Conservation (phyloP, 2,888 invertebrate genomes). For the Nomada hirtipes region DNA sequence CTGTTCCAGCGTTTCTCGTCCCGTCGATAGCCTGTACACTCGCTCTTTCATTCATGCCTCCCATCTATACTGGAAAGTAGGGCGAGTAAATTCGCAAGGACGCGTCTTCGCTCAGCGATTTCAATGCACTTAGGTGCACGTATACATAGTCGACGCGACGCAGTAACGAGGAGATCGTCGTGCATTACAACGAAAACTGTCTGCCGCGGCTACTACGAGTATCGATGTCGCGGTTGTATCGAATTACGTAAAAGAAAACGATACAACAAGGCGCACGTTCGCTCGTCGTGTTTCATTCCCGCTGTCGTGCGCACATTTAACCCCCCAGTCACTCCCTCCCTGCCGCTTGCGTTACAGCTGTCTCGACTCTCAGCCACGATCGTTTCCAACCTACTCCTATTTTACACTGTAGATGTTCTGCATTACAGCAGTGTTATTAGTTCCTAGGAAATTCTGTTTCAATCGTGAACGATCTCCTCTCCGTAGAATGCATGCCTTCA, state of each 20-base stretch:
- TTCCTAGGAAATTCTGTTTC: not conserved
- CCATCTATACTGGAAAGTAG: not conserved
- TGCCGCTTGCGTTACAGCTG: constrained; percentile 61
- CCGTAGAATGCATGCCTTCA: not conserved
- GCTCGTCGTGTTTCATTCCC: constrained; percentile 42
- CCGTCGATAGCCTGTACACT: not conserved
- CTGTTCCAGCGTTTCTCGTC: constrained; percentile 17
- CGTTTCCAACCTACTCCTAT: not conserved
- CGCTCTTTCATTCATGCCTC: not conserved
- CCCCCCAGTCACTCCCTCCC: constrained; percentile 29
- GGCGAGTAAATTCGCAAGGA: constrained; percentile 18
- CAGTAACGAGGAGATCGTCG: constrained; percentile 50
- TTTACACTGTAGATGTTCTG: not conserved
- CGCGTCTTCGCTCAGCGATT: constrained; percentile 19
- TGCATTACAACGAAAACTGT: constrained; percentile 60
- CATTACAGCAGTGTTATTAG: not conserved
- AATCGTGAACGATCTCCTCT: not conserved
- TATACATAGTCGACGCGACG: constrained; percentile 15
- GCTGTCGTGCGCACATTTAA: constrained; percentile 51
- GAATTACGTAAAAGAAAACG: constrained; percentile 59
- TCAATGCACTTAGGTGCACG: not conserved
- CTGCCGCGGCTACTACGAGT: constrained; percentile 48
- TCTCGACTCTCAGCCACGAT: constrained; percentile 45
- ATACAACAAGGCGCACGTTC: constrained; percentile 42
- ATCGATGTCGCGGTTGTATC: constrained; percentile 69